A percentile compares a stretch with the other conserved stretches of the same genome.
phyloP scores from a whole-genome alignment of 2,888 invertebrate species.

The Mimumesa dahlbomi region DNA sequence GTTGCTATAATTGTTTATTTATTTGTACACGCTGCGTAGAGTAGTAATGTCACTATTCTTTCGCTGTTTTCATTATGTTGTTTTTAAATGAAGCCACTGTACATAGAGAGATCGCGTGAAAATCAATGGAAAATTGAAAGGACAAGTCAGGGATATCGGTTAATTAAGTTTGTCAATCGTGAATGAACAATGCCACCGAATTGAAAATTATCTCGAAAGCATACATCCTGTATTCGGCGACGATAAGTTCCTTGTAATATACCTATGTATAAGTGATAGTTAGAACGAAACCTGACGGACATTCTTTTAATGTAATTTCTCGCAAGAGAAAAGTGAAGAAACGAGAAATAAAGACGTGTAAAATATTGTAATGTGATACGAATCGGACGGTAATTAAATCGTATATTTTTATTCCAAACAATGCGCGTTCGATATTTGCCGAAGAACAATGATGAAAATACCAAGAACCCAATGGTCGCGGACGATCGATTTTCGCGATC shows the following conservation, averaged over 20 bases:
- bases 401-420: slow-evolving; percentile 16
- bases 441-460: neutral
- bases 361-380: slow-evolving; percentile 31
- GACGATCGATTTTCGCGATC: neutral
- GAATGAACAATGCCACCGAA: neutral
- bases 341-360: neutral
- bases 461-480: neutral
- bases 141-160: slow-evolving; percentile 11
- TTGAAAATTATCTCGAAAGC: neutral
- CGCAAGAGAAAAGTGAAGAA: neutral
- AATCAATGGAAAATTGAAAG: neutral
- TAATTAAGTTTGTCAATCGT: neutral
- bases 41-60: slow-evolving; percentile 19
- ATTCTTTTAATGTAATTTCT: neutral
- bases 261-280: neutral
- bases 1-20: slow-evolving; percentile 54
- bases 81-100: slow-evolving; percentile 31
- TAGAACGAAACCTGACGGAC: neutral
- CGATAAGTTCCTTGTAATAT: slow-evolving; percentile 15
- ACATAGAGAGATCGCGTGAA: slow-evolving; percentile 42
- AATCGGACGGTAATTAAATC: slow-evolving; percentile 16
- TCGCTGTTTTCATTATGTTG: slow-evolving; percentile 11
- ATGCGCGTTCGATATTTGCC: too few species aligned
- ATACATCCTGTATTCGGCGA: neutral
- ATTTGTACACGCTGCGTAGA: slow-evolving; percentile 49